phyloP scores from a whole-genome alignment of 2,888 invertebrate species.

The Tetranychus truncatus region DNA sequence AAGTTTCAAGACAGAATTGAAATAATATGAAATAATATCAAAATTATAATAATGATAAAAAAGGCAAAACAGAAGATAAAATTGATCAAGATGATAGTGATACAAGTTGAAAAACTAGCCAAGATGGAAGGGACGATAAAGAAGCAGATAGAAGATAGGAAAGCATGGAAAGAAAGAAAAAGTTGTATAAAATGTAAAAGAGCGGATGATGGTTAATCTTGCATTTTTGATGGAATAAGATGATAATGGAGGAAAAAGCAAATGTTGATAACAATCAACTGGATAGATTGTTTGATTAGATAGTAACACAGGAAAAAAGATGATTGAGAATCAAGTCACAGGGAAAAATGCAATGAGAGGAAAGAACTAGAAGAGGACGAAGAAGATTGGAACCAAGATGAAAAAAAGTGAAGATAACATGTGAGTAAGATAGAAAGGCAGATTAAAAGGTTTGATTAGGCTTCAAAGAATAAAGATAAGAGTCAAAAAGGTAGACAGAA shows the following conservation, averaged over 20 bases:
- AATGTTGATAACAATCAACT: not conserved
- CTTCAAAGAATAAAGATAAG: too few species aligned
- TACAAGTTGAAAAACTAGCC: not conserved
- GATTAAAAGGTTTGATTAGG: too few species aligned
- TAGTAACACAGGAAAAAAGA: not conserved
- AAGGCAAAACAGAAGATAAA: not conserved
- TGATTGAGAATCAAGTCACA: not conserved
- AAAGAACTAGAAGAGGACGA: not conserved
- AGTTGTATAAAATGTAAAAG: too few species aligned
- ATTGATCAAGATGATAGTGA: not conserved
- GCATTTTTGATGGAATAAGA: not conserved
- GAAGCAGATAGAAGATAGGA: not conserved
- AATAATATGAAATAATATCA: not conserved
- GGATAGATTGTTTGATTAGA: not conserved
- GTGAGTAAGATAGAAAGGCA: not conserved
- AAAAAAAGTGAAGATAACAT: not conserved
- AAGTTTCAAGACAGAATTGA: not conserved
- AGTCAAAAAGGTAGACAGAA: too few species aligned
- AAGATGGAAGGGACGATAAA: not conserved
- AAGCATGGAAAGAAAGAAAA: not conserved
- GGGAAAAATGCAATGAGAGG: not conserved
- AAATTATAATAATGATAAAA: not conserved
- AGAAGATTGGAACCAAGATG: not conserved
- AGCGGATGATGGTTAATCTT: not conserved
- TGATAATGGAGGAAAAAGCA: not conserved